A percentile compares a stretch with the other conserved stretches of the same genome.
phyloP scores from a whole-genome alignment of 2,797 vertebrate species.

The Pangasius djambal region DNA sequence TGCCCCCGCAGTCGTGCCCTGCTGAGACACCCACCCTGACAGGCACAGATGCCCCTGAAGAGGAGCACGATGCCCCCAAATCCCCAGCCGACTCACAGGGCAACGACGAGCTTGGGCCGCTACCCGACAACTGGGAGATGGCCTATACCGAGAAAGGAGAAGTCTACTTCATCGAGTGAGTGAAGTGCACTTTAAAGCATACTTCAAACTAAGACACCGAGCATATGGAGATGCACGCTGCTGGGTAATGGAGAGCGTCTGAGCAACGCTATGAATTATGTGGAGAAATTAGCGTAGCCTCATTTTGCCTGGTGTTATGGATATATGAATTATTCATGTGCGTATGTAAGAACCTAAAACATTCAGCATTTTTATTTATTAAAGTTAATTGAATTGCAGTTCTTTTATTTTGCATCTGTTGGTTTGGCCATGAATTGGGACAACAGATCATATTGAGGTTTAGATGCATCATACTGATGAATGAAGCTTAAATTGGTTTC shows the following conservation, averaged over 20 bases:
- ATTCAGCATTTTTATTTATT: background rate
- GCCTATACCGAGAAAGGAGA: slow-evolving; percentile 99
- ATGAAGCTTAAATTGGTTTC: slow-evolving; percentile 30
- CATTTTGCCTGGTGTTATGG: slow-evolving; percentile 24
- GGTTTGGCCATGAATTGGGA: slow-evolving; percentile 18
- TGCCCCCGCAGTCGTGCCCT: slow-evolving; percentile 79
- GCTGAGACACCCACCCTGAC: slow-evolving; percentile 81
- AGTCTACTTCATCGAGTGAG: slow-evolving; percentile 98
- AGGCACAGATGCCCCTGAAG: slow-evolving; percentile 80
- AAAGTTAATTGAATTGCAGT: background rate
- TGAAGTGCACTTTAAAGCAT: slow-evolving; percentile 41
- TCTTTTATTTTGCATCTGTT: slow-evolving; percentile 14
- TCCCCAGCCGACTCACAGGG: slow-evolving; percentile 85
- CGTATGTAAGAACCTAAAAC: background rate
- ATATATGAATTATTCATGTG: slow-evolving; percentile 42
- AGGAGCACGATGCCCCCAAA: slow-evolving; percentile 84
- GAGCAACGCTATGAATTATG: slow-evolving; percentile 14
- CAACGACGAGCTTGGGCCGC: slow-evolving; percentile 87
- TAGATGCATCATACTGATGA: slow-evolving; percentile 14
- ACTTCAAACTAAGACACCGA: slow-evolving; percentile 25
- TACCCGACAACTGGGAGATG: slow-evolving; percentile 99
- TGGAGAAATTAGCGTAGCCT: slow-evolving; percentile 31
- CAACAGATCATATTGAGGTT: slow-evolving; percentile 30
- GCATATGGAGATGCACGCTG: slow-evolving; percentile 24
- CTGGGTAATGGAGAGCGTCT: slow-evolving; percentile 9